A percentile compares a stretch with the other conserved stretches of the same genome.
These are phyloP conservation scores for Aldabrachelys gigantea DNA, from an alignment of 2,113 vertebrate species.

Conservation along the genomic window DNA sequence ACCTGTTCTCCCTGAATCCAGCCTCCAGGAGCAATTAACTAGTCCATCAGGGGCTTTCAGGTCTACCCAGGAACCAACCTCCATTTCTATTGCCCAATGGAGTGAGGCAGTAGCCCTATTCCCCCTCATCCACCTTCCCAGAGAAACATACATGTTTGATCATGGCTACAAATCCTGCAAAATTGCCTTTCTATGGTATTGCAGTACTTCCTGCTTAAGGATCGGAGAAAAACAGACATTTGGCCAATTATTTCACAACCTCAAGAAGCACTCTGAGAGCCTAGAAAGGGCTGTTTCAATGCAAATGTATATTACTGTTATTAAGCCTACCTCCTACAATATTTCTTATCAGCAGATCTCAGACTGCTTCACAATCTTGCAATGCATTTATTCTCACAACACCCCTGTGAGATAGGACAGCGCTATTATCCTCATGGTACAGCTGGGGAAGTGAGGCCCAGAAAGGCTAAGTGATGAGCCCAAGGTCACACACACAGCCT, in stretches of 20 bases:
- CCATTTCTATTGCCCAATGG: too few relatives aligned
- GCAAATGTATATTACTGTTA: background rate
- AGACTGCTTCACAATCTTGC: background rate
- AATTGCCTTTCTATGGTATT: background rate
- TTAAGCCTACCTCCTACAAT: background rate
- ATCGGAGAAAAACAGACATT: background rate
- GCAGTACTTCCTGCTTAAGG: background rate
- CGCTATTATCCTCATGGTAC: background rate
- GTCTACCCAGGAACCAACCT: too few relatives aligned
- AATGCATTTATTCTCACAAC: background rate
- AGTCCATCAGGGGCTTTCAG: too few relatives aligned
- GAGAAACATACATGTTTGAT: background rate
- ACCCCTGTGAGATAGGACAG: background rate
- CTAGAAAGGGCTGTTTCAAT: background rate
- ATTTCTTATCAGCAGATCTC: background rate
- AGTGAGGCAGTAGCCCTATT: too few relatives aligned
- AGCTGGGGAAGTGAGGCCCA: too few relatives aligned
- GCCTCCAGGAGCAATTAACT: too few relatives aligned
- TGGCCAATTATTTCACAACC: background rate
- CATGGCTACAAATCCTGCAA: background rate
- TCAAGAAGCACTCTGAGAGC: background rate
- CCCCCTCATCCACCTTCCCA: background rate
- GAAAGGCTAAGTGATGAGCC: background rate
- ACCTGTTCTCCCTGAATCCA: too few relatives aligned
- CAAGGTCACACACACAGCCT: background rate